Evolutionary conservation across 2,888 invertebrate species (phyloP).

Genomic region (Prionchulus punctatus): DNA sequence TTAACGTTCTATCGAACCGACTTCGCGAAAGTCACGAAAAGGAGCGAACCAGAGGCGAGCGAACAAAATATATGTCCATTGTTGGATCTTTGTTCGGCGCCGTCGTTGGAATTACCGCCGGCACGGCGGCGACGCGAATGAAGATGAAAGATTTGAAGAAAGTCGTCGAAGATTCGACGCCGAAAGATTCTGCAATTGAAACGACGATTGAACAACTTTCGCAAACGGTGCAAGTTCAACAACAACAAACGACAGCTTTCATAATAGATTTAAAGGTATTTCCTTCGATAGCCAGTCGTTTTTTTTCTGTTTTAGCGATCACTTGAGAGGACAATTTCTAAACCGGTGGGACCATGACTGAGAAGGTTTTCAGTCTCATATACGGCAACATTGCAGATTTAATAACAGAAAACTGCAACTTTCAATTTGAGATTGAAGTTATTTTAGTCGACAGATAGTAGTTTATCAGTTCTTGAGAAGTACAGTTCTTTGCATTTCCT

Average conservation of each 20-base stretch:
- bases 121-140: constrained; percentile 19
- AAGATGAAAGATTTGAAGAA: constrained; percentile 22
- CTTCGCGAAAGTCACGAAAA: constrained; percentile 65
- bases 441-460: too few relatives aligned
- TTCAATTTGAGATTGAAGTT: too few relatives aligned
- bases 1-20: constrained; percentile 54
- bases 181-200: constrained; percentile 3
- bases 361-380: too few relatives aligned
- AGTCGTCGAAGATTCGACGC: constrained; percentile 18
- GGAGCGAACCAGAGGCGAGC: constrained; percentile 59
- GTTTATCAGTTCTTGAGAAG: too few relatives aligned
- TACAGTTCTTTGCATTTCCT: too few relatives aligned
- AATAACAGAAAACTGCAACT: too few relatives aligned
- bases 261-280: background rate
- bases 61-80: constrained; percentile 67
- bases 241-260: constrained; percentile 15
- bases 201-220: constrained; percentile 14
- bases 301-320: too few relatives aligned
- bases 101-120: background rate
- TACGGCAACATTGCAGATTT: too few relatives aligned
- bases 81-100: constrained; percentile 47
- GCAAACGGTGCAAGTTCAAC: constrained; percentile 14
- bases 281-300: too few relatives aligned
- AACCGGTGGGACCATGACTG: too few relatives aligned
- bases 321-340: too few relatives aligned